Evolutionary conservation across 2,888 invertebrate species (phyloP).

Genomic region (Rhagonycha fulva): DNA sequence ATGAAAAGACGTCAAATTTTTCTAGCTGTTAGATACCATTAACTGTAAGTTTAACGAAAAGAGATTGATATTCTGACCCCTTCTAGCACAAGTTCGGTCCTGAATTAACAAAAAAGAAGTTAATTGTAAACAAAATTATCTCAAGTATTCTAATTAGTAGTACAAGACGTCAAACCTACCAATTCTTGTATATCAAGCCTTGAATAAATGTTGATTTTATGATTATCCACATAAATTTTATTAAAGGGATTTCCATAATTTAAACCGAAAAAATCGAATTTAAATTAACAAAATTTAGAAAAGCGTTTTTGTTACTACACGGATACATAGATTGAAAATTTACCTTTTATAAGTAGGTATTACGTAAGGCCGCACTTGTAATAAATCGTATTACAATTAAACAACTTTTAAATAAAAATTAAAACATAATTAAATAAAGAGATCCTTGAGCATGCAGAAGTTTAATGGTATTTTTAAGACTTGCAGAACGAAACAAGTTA

Average conservation of each 20-base stretch:
- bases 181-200: neutral
- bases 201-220: neutral
- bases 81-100: too few species aligned
- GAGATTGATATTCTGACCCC: neutral
- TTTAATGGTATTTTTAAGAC: neutral
- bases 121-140: neutral
- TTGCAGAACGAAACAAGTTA: neutral
- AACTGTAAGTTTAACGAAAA: too few species aligned
- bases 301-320: neutral
- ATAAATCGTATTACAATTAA: neutral
- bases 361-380: too few species aligned
- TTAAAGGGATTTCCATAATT: neutral
- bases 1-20: too few species aligned
- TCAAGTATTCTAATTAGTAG: neutral
- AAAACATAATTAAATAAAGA: neutral
- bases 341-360: neutral
- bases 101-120: too few species aligned
- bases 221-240: neutral
- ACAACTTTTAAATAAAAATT: neutral
- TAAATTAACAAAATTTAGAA: neutral
- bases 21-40: too few species aligned
- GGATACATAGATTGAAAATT: neutral
- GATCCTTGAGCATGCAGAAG: neutral
- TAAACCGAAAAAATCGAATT: neutral
- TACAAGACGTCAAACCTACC: neutral